Conservation (phyloP, 1,140 invertebrate species). For the Acyrthosiphon pisum region DNA sequence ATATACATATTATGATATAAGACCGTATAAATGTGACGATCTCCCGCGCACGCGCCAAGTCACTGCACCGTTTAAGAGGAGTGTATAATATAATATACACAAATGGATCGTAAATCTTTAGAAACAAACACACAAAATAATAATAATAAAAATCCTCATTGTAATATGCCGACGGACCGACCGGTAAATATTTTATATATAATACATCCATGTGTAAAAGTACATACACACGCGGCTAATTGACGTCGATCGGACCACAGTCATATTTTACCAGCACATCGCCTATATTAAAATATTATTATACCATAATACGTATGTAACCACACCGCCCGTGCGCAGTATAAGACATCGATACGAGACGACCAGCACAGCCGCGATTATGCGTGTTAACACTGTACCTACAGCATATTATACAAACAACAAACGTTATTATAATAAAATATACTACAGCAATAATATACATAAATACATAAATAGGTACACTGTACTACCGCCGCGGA, state of each 20-base stretch:
- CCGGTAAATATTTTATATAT: neutral
- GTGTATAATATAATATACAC: neutral
- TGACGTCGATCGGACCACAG: conserved; percentile 13
- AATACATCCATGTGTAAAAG: neutral
- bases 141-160: conserved; percentile 4
- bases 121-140: neutral
- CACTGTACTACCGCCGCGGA: neutral
- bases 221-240: neutral
- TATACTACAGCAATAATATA: conserved; percentile 11
- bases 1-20: neutral
- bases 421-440: neutral
- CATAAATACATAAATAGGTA: neutral
- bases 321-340: neutral
- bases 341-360: neutral
- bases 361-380: neutral
- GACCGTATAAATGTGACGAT: neutral
- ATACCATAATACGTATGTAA: neutral
- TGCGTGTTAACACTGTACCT: neutral
- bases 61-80: neutral
- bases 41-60: neutral
- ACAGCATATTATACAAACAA: neutral
- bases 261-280: conserved; percentile 7
- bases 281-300: neutral
- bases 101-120: conserved; percentile 15
- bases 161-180: neutral